Evolutionary conservation across 2,113 vertebrate genomes (phyloP).

Genomic region (Bufo gargarizans): DNA sequence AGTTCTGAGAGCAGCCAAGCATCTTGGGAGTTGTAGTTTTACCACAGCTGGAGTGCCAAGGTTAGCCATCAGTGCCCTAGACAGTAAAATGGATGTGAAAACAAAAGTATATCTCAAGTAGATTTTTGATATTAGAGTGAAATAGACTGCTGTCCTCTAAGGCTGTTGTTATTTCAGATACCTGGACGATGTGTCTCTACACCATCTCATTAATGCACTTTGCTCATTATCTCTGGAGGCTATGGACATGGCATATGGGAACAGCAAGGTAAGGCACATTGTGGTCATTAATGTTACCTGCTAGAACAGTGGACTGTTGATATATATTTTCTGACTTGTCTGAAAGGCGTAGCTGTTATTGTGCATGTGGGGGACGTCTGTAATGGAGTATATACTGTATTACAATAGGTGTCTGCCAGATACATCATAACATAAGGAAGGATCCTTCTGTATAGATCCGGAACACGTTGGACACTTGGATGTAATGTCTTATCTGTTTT

Average conservation of each 20-base stretch:
- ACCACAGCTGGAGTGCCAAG: too few species aligned
- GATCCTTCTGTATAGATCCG: too few species aligned
- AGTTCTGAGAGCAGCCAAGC: too few species aligned
- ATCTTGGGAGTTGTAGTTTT: too few species aligned
- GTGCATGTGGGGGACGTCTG: background rate
- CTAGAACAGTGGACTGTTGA: background rate
- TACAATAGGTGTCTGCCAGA: too few species aligned
- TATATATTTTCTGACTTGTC: background rate
- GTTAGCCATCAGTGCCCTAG: too few species aligned
- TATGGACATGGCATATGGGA: conserved; percentile 99
- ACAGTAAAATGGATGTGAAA: background rate
- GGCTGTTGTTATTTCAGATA: conserved; percentile 75
- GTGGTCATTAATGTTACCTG: background rate
- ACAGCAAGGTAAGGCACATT: conserved; percentile 85
- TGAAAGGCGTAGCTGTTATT: background rate
- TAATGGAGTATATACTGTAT: background rate
- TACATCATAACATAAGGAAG: too few species aligned
- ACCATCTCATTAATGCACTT: conserved; percentile 98
- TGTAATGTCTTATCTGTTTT: too few species aligned
- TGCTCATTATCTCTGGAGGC: conserved; percentile 97
- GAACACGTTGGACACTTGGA: too few species aligned
- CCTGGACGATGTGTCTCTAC: conserved; percentile 97
- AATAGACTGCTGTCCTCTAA: background rate
- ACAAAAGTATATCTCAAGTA: background rate
- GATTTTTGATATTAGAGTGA: background rate